A percentile compares a stretch with the other conserved stretches of the same genome.
These are phyloP conservation scores for Equus quagga DNA, from an alignment of 2,113 vertebrate species.

Conservation along the genomic window DNA sequence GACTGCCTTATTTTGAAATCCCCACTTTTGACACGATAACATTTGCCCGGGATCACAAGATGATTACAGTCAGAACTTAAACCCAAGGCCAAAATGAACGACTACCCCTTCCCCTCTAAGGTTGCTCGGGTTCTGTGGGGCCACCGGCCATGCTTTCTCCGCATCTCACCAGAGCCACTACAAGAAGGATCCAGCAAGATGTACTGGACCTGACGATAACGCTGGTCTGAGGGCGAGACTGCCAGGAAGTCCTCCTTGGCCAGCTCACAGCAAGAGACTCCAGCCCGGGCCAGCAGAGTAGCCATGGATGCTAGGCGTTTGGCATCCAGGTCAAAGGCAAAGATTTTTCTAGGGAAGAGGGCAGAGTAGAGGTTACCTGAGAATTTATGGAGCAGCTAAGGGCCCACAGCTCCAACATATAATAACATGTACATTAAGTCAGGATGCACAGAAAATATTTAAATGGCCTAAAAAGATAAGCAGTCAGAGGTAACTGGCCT, in stretches of 20 bases:
- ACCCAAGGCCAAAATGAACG: neutral
- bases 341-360: constrained; percentile 88
- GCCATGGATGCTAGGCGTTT: constrained; percentile 95
- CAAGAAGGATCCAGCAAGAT: constrained; percentile 97
- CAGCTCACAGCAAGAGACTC: constrained; percentile 92
- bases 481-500: neutral
- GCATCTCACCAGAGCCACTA: constrained; percentile 94
- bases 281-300: constrained; percentile 94
- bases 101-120: neutral
- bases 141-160: neutral
- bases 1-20: neutral
- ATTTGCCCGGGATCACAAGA: neutral
- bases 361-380: neutral
- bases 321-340: constrained; percentile 96
- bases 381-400: neutral
- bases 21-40: neutral
- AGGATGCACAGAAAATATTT: neutral
- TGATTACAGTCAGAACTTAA: neutral
- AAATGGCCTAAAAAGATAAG: too few species aligned
- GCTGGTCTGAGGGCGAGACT: constrained; percentile 87
- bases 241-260: constrained; percentile 95
- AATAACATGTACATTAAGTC: accelerated
- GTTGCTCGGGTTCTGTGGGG: neutral
- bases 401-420: neutral
- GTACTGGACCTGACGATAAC: constrained; percentile 90